Conservation (phyloP, 1,140 invertebrate genomes). For the Battus philenor region DNA sequence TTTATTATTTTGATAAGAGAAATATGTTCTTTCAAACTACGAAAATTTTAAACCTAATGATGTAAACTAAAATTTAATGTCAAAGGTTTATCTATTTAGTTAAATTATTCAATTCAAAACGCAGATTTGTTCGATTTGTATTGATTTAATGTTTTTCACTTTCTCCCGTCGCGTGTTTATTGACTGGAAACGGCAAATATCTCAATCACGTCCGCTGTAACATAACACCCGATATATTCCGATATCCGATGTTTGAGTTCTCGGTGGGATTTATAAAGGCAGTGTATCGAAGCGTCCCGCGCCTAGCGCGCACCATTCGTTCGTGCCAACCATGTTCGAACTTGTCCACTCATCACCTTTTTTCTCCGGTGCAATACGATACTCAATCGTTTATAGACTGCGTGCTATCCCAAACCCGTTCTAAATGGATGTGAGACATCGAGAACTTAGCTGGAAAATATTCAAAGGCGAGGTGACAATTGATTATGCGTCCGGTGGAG, state of each 20-base stretch:
- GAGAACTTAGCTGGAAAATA: conserved; percentile 50
- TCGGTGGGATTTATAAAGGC: conserved; percentile 48
- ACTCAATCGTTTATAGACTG: conserved; percentile 60
- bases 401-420: conserved; percentile 61
- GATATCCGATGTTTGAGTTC: conserved; percentile 30
- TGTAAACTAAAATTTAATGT: too few relatives aligned
- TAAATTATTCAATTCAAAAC: too few relatives aligned
- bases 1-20: too few relatives aligned
- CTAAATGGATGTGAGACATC: conserved; percentile 50
- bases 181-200: conserved; percentile 33
- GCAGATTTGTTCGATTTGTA: conserved; percentile 17
- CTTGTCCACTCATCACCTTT: conserved; percentile 68
- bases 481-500: conserved; percentile 57
- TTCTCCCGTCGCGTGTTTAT: conserved; percentile 11
- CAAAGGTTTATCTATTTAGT: too few relatives aligned
- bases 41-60: too few relatives aligned
- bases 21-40: too few relatives aligned
- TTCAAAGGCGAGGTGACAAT: conserved; percentile 64
- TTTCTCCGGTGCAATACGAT: conserved; percentile 66
- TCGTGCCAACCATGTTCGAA: conserved; percentile 49
- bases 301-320: conserved; percentile 39
- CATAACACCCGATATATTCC: conserved; percentile 33
- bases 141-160: conserved; percentile 13
- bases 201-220: conserved; percentile 53
- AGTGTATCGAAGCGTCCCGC: conserved; percentile 35